phyloP scores from a whole-genome alignment of 35 echinoderm and acorn worm species.

The Amphiura filiformis region DNA sequence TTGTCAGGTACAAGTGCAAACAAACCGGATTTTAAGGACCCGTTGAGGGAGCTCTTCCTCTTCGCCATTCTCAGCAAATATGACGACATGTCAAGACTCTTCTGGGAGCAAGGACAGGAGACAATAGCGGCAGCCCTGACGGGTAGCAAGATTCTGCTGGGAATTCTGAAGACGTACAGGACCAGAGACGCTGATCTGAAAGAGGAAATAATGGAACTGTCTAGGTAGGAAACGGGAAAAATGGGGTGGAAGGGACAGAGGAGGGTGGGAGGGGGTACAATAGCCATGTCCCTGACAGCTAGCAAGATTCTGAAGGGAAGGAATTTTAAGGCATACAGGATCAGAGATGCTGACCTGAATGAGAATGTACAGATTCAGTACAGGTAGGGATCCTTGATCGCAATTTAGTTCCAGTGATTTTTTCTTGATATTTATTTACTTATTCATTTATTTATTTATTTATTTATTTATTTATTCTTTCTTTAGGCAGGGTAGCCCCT shows the following conservation, averaged over 20 bases:
- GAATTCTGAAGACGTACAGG: slow-evolving; percentile 40
- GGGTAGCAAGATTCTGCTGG: slow-evolving; percentile 69
- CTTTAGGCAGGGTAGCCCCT: too few relatives aligned
- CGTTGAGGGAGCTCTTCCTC: slow-evolving; percentile 79
- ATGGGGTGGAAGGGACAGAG: too few relatives aligned
- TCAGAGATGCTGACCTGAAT: not conserved
- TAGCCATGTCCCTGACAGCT: too few relatives aligned
- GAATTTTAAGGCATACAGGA: not conserved
- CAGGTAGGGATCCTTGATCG: too few relatives aligned
- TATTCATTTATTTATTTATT: too few relatives aligned
- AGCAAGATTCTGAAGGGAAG: too few relatives aligned
- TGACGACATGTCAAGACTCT: slow-evolving; percentile 66
- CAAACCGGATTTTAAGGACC: slow-evolving; percentile 44
- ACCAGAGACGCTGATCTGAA: slow-evolving; percentile 69
- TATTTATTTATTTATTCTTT: too few relatives aligned
- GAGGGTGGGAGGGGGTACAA: too few relatives aligned
- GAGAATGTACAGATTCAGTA: too few relatives aligned
- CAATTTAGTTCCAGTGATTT: too few relatives aligned
- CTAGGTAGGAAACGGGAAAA: slow-evolving; percentile 75
- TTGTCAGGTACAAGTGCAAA: not conserved
- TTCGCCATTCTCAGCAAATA: slow-evolving; percentile 68
- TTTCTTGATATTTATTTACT: too few relatives aligned
- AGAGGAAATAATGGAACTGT: slow-evolving; percentile 30
- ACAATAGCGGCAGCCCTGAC: slow-evolving; percentile 75
- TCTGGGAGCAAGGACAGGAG: slow-evolving; percentile 87